These are phyloP conservation scores for Arvicanthis niloticus DNA, from an alignment of 2,113 vertebrate species.

Conservation along the genomic window DNA sequence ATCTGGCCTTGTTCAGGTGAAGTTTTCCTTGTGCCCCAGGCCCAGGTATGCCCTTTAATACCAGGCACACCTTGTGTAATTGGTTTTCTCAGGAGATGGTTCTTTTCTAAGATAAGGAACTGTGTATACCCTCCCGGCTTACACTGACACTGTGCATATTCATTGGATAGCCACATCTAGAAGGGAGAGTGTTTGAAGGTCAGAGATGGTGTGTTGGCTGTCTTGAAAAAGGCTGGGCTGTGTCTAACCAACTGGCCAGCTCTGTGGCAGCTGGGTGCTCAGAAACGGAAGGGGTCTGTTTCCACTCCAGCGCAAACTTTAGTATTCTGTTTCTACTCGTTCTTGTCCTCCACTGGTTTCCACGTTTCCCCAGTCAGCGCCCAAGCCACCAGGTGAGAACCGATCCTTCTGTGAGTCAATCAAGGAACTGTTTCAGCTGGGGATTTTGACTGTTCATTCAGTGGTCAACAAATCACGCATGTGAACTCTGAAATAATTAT, in stretches of 20 bases:
- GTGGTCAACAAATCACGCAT: background rate
- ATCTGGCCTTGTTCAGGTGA: background rate
- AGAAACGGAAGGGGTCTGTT: background rate
- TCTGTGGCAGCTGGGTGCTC: background rate
- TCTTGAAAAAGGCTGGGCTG: background rate
- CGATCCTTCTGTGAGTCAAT: background rate
- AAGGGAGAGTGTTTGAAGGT: background rate
- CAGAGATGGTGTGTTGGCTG: background rate
- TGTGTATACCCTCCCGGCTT: background rate
- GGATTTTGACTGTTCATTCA: background rate
- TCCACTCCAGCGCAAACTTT: background rate
- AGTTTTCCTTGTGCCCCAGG: background rate
- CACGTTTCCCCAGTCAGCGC: background rate
- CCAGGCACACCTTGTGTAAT: background rate
- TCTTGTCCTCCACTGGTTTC: background rate
- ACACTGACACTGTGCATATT: background rate
- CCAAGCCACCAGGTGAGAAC: background rate
- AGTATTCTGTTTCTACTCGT: background rate
- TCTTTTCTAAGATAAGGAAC: constrained; percentile 25
- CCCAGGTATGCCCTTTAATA: background rate
- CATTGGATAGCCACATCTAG: background rate
- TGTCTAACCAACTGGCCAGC: background rate
- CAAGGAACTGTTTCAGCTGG: background rate
- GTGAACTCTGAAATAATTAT: constrained; percentile 37
- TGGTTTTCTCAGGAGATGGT: background rate